Percentiles rank a stretch among this genome's conserved stretches.
phyloP scores from a whole-genome alignment of 2,797 vertebrate genomes.

The Eulemur rubriventer region DNA sequence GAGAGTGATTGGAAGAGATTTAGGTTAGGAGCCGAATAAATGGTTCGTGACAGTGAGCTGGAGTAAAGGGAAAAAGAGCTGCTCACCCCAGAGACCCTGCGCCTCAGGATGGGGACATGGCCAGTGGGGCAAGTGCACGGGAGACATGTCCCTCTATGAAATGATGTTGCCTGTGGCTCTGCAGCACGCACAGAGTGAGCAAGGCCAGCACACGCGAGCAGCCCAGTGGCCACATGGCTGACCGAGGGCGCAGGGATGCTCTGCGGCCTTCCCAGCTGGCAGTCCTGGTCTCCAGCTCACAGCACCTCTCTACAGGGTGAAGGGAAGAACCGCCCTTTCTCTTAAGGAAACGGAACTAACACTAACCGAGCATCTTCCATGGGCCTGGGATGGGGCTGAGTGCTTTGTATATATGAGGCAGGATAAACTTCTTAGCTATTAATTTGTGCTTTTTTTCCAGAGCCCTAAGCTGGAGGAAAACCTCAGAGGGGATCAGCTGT shows the following conservation, averaged over 20 bases:
- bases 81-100: background rate
- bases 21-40: background rate
- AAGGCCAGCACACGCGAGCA: background rate
- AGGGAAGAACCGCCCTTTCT: background rate
- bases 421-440: background rate
- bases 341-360: background rate
- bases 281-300: background rate
- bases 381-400: background rate
- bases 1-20: fast-evolving
- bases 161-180: too few species aligned
- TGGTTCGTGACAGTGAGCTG: background rate
- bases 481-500: background rate
- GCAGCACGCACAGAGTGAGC: background rate
- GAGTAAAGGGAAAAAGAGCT: background rate
- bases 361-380: background rate
- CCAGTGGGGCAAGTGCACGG: background rate
- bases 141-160: background rate
- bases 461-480: background rate
- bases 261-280: background rate
- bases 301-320: too few species aligned
- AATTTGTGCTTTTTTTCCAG: background rate
- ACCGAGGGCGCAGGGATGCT: too few species aligned
- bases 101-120: background rate
- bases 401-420: background rate
- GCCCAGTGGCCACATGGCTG: background rate